Evolutionary conservation across 1,140 invertebrate species (phyloP).

Genomic region (Bombus sylvicola): DNA sequence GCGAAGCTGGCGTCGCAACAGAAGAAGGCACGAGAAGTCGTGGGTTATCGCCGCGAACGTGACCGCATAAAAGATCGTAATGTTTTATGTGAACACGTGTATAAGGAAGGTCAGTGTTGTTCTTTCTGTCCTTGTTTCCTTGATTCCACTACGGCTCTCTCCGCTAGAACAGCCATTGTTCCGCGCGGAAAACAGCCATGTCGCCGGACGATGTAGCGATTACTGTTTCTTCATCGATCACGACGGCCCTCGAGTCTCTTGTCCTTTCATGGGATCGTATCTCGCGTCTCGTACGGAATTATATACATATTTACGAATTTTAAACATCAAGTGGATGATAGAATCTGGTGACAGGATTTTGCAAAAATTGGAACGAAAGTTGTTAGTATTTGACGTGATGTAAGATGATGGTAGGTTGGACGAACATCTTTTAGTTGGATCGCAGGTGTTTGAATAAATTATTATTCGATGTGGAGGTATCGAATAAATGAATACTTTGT

Average conservation of each 20-base stretch:
- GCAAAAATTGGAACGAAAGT: neutral
- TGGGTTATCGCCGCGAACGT: constrained; percentile 68
- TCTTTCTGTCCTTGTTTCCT: constrained; percentile 69
- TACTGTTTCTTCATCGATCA: constrained; percentile 50
- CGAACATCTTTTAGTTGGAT: no score
- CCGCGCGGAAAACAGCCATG: constrained; percentile 7
- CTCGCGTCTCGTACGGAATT: neutral
- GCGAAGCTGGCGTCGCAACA: constrained; percentile 27
- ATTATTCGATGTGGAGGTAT: no score
- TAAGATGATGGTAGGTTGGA: no score
- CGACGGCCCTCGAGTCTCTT: neutral
- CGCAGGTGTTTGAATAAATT: no score
- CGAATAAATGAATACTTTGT: no score
- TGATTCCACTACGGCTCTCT: constrained; percentile 1
- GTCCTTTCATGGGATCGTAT: neutral
- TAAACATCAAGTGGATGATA: neutral
- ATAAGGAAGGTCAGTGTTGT: constrained; percentile 74
- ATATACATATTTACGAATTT: neutral
- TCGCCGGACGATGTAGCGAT: constrained; percentile 40
- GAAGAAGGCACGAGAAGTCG: constrained; percentile 54
- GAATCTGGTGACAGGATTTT: neutral
- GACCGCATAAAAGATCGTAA: constrained; percentile 71
- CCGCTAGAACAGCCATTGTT: constrained; percentile 43
- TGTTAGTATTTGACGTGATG: no score
- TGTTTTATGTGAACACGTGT: constrained; percentile 77